These are phyloP conservation scores for Oreochromis mossambicus DNA, from an alignment of 2,797 vertebrate species.

Conservation along the genomic window DNA sequence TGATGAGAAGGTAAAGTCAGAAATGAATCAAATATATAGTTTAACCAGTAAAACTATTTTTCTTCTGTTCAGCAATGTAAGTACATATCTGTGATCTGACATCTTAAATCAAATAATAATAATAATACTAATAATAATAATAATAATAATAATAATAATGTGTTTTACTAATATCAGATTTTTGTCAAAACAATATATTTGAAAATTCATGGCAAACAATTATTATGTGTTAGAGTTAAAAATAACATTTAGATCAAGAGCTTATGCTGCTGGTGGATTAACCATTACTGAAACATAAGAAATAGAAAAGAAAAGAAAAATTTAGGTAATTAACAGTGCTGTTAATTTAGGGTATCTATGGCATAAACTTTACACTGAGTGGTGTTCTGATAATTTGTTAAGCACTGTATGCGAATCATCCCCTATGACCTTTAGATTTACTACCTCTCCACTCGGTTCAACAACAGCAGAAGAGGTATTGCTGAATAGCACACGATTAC, in stretches of 20 bases:
- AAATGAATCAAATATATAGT: neutral
- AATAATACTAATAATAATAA: accelerated
- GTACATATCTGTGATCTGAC: neutral
- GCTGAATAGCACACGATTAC: neutral
- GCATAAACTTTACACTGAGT: neutral
- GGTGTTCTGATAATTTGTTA: neutral
- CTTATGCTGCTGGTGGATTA: neutral
- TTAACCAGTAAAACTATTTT: neutral
- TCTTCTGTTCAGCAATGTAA: neutral
- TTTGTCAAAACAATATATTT: neutral
- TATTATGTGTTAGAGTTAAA: neutral
- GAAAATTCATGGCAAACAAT: neutral
- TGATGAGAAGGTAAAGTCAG: neutral
- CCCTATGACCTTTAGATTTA: neutral
- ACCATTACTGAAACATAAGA: neutral
- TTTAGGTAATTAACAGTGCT: neutral
- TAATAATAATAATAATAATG: neutral
- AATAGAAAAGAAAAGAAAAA: neutral
- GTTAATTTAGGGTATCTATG: neutral
- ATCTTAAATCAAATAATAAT: neutral
- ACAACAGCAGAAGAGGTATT: neutral
- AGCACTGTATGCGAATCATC: neutral
- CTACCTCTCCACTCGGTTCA: neutral
- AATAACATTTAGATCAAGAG: neutral
- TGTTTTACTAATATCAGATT: neutral